Evolutionary conservation across 2,797 vertebrate genomes (phyloP).

Genomic region (Characodon lateralis): DNA sequence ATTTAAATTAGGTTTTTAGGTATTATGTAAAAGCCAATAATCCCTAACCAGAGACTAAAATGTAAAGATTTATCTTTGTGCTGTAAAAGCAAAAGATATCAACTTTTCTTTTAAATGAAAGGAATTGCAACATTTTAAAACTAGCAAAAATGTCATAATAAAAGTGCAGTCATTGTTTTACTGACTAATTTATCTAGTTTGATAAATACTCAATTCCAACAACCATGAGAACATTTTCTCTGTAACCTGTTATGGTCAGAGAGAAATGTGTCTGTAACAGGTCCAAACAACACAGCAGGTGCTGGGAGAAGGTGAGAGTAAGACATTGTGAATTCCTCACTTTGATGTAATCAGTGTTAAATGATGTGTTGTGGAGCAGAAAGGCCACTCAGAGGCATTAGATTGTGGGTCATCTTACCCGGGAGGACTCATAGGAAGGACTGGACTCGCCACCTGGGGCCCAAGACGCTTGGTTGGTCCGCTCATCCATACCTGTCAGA

Average conservation of each 20-base stretch:
- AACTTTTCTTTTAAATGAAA: neutral
- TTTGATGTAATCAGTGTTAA: conserved; percentile 69
- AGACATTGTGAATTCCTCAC: conserved; percentile 50
- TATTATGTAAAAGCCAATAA: neutral
- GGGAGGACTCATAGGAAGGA: conserved; percentile 92
- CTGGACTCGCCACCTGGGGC: conserved; percentile 92
- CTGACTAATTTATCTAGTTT: neutral
- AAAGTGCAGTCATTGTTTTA: neutral
- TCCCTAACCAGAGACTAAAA: neutral
- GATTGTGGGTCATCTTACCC: conserved; percentile 86
- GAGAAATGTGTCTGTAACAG: conserved; percentile 40
- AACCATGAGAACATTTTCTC: conserved; percentile 17
- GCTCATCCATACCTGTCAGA: conserved; percentile 92
- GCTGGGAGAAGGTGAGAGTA: conserved; percentile 34
- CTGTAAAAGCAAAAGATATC: neutral
- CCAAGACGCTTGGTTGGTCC: conserved; percentile 90
- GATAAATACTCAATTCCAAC: neutral
- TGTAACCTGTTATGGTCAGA: conserved; percentile 7
- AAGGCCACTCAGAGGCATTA: conserved; percentile 60
- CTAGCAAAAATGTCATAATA: neutral
- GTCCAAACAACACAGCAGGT: conserved; percentile 28
- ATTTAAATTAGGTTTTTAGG: neutral
- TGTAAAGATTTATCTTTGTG: neutral
- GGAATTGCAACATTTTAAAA: neutral
- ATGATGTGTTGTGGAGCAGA: conserved; percentile 67